Conservation (phyloP, 2,113 vertebrate genomes). For the Lepisosteus oculatus region DNA sequence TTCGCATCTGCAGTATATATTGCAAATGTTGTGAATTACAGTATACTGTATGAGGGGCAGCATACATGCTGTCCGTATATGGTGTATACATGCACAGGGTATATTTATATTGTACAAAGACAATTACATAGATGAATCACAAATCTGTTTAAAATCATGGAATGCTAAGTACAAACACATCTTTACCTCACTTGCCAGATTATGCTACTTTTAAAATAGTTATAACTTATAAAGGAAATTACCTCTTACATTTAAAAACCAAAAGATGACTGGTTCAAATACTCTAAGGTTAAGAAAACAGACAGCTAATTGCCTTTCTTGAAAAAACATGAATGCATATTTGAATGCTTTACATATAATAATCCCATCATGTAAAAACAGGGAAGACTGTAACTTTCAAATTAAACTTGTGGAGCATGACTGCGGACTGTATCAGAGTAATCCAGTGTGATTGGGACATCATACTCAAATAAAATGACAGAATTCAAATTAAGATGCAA, state of each 20-base stretch:
- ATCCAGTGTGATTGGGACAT: constrained; percentile 1
- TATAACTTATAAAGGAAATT: constrained; percentile 20
- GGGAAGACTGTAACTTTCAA: constrained; percentile 30
- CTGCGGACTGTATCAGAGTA: constrained; percentile 16
- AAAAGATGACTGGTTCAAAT: constrained; percentile 16
- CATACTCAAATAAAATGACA: background rate
- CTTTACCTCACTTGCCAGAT: constrained; percentile 12
- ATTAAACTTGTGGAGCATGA: constrained; percentile 37
- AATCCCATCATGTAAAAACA: constrained; percentile 31
- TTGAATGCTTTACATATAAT: constrained; percentile 16
- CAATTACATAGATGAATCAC: background rate
- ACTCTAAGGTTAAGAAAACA: background rate
- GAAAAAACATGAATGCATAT: background rate
- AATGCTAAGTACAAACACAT: constrained; percentile 22
- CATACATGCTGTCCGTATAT: no score
- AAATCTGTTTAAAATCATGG: background rate
- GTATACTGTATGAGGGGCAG: no score
- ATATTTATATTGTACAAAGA: no score
- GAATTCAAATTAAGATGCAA: background rate
- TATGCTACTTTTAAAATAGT: constrained; percentile 23
- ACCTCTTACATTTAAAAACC: constrained; percentile 6
- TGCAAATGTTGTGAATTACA: no score
- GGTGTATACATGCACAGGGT: no score
- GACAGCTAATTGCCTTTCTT: constrained; percentile 15
- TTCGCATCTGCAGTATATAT: no score